Evolutionary conservation across 2,113 vertebrate genomes (phyloP).

Genomic region (Phaethon lepturus): DNA sequence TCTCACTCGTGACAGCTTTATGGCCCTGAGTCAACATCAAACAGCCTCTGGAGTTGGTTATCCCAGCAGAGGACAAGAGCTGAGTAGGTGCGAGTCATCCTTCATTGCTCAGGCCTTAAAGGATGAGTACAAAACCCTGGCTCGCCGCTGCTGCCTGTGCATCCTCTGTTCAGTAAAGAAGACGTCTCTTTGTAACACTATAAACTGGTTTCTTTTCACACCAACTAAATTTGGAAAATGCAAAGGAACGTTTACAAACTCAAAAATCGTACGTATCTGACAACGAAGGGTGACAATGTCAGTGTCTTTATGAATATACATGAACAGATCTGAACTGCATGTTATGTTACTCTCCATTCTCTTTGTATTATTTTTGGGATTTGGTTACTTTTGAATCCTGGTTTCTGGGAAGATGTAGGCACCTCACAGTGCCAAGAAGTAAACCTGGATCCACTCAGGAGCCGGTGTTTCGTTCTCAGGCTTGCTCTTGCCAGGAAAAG

Average conservation of each 20-base stretch:
- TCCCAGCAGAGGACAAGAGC: not conserved
- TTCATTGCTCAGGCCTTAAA: not conserved
- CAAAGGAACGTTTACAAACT: not conserved
- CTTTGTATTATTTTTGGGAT: not conserved
- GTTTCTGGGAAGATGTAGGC: not conserved
- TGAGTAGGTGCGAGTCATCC: not conserved
- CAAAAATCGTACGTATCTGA: fast-evolving
- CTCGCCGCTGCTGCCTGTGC: not conserved
- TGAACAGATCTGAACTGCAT: not conserved
- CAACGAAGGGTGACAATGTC: not conserved
- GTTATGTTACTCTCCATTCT: not conserved
- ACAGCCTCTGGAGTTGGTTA: not conserved
- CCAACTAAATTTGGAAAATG: fast-evolving
- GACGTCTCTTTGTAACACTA: fast-evolving
- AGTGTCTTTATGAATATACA: not conserved
- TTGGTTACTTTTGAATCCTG: not conserved
- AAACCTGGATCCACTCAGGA: constrained; percentile 3
- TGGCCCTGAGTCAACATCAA: not conserved
- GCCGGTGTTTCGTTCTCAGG: not conserved
- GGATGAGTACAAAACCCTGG: not conserved
- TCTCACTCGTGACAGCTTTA: fast-evolving
- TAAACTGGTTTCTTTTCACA: not conserved
- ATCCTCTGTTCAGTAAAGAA: not conserved
- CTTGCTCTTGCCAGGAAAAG: not conserved
- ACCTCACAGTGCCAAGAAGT: not conserved